phyloP scores from a whole-genome alignment of 2,888 invertebrate species.

The Hoplodrina blanda region DNA sequence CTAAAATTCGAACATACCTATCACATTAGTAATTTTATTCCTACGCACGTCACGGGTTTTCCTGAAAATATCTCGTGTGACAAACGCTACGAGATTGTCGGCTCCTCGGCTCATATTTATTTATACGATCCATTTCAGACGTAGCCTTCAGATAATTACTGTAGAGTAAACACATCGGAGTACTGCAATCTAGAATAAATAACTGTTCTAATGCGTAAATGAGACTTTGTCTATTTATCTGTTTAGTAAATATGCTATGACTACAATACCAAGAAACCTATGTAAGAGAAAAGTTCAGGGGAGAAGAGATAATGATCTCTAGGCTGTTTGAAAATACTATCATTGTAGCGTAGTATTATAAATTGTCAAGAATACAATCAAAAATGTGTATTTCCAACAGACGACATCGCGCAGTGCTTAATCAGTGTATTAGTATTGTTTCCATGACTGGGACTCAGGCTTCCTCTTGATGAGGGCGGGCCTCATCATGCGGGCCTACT shows the following conservation, averaged over 20 bases:
- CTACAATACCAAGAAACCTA: too few relatives aligned
- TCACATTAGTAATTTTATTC: conserved; percentile 5
- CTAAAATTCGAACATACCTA: not conserved
- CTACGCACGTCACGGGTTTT: conserved; percentile 34
- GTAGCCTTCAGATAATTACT: conserved; percentile 21
- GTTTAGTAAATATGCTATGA: not conserved
- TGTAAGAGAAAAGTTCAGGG: too few relatives aligned
- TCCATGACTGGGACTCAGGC: too few relatives aligned
- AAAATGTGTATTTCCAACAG: too few relatives aligned
- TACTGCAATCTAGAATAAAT: conserved; percentile 19
- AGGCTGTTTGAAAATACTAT: too few relatives aligned
- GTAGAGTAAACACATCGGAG: conserved; percentile 19
- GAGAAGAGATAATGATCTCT: too few relatives aligned
- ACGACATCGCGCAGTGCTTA: too few relatives aligned
- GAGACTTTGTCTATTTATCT: not conserved
- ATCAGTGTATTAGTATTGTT: too few relatives aligned
- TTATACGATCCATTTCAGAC: conserved; percentile 27
- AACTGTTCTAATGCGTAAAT: conserved; percentile 11
- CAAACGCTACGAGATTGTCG: conserved; percentile 29
- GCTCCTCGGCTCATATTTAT: conserved; percentile 20
- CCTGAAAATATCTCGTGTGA: conserved; percentile 30
- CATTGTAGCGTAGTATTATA: too few relatives aligned
- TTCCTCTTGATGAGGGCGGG: too few relatives aligned
- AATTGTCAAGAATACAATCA: too few relatives aligned
- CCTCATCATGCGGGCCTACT: too few relatives aligned